Conservation (phyloP, 2,888 invertebrate genomes). For the Spisula solida region DNA sequence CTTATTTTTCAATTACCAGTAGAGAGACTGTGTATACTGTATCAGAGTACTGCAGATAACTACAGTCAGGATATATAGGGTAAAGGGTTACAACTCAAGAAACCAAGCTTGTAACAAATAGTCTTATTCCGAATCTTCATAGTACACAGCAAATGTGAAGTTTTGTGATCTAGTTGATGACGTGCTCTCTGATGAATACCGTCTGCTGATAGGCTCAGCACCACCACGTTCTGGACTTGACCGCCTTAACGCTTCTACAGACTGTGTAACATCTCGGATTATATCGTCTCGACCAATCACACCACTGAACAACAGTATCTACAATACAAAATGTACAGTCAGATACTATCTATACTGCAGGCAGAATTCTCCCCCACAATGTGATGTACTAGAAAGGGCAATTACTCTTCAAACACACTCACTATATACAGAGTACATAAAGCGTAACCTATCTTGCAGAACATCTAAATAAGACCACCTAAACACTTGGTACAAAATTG, state of each 20-base stretch:
- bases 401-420: background rate
- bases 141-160: conserved; percentile 70
- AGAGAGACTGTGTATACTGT: background rate
- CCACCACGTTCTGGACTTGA: background rate
- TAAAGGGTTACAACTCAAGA: too few relatives aligned
- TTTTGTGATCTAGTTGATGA: conserved; percentile 42
- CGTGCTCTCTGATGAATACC: conserved; percentile 33
- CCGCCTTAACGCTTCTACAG: conserved; percentile 31
- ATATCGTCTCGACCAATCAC: conserved; percentile 65
- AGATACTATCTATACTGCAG: background rate
- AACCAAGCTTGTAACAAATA: background rate
- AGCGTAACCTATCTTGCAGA: too few relatives aligned
- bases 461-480: too few relatives aligned
- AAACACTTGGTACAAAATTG: too few relatives aligned
- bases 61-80: background rate
- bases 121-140: conserved; percentile 64
- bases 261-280: conserved; percentile 44
- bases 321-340: background rate
- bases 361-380: background rate
- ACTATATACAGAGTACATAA: too few relatives aligned
- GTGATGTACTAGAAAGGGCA: background rate
- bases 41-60: background rate
- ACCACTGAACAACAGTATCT: conserved; percentile 65
- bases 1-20: background rate
- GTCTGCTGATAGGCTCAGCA: conserved; percentile 19